phyloP scores from a whole-genome alignment of 2,888 invertebrate species.

The Cosmia trapezina region DNA sequence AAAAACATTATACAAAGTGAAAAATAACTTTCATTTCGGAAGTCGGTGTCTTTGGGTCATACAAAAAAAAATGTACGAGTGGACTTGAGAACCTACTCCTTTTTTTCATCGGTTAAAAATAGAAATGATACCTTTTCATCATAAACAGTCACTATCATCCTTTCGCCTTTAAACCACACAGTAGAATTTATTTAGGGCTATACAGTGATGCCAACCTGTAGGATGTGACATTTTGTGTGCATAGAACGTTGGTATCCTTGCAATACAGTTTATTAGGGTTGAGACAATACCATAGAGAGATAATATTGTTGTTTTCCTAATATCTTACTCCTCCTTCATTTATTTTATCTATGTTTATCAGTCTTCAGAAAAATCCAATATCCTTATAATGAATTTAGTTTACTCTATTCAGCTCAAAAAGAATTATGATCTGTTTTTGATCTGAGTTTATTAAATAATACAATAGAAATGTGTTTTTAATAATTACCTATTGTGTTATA shows the following conservation, averaged over 20 bases:
- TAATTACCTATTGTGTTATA: too few species aligned
- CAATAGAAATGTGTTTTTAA: too few species aligned
- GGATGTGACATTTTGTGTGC: conserved; percentile 8
- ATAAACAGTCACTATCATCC: neutral
- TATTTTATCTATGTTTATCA: neutral
- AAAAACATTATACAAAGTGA: too few species aligned
- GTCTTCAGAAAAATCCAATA: neutral
- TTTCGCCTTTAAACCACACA: neutral
- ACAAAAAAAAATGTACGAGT: too few species aligned
- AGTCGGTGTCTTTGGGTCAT: too few species aligned
- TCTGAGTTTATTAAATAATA: too few species aligned
- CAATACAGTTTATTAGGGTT: neutral
- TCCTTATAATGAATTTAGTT: too few species aligned
- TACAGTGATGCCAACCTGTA: conserved; percentile 1
- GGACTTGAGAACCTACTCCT: too few species aligned
- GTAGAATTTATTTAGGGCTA: neutral
- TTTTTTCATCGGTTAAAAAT: too few species aligned
- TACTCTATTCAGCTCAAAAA: too few species aligned
- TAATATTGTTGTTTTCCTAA: neutral
- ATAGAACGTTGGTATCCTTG: conserved; percentile 23
- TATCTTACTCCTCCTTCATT: neutral
- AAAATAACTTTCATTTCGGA: too few species aligned
- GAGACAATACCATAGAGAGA: neutral
- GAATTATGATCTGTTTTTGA: too few species aligned
- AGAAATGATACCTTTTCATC: neutral